A percentile compares a stretch with the other conserved stretches of the same genome.
Evolutionary conservation across 2,888 invertebrate genomes (phyloP).

Genomic region (Tachina grossa): DNA sequence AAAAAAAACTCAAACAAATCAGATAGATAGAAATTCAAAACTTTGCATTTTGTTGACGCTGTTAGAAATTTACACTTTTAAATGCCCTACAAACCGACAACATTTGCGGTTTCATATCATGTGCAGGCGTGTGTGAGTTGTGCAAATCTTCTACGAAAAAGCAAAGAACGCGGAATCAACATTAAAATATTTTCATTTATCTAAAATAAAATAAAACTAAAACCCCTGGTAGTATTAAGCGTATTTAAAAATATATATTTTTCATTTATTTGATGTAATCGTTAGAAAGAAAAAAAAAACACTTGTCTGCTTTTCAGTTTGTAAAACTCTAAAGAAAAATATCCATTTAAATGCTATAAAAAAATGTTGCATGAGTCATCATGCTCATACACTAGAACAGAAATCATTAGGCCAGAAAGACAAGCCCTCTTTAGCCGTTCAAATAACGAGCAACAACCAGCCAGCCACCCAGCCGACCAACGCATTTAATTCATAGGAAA

Average conservation of each 20-base stretch:
- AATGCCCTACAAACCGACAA: constrained; percentile 64
- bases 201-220: not conserved
- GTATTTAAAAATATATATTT: constrained; percentile 53
- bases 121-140: not conserved
- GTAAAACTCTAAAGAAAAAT: constrained; percentile 8
- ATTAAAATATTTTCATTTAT: constrained; percentile 52
- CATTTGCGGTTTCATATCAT: constrained; percentile 19
- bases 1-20: constrained; percentile 14
- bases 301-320: not conserved
- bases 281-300: constrained; percentile 6
- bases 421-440: constrained; percentile 59
- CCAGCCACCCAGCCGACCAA: constrained; percentile 37
- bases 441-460: constrained; percentile 44
- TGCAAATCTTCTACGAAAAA: constrained; percentile 5
- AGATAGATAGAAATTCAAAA: constrained; percentile 49
- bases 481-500: constrained; percentile 65
- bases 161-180: constrained; percentile 67
- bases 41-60: constrained; percentile 22
- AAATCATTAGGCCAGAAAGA: constrained; percentile 52
- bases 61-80: constrained; percentile 30
- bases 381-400: not conserved
- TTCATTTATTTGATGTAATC: constrained; percentile 60
- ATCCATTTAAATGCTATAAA: constrained; percentile 13
- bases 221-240: constrained; percentile 6
- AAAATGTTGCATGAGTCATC: constrained; percentile 49